Evolutionary conservation across 1,140 invertebrate species (phyloP).

Genomic region (Pseudomyrmex pallidus): DNA sequence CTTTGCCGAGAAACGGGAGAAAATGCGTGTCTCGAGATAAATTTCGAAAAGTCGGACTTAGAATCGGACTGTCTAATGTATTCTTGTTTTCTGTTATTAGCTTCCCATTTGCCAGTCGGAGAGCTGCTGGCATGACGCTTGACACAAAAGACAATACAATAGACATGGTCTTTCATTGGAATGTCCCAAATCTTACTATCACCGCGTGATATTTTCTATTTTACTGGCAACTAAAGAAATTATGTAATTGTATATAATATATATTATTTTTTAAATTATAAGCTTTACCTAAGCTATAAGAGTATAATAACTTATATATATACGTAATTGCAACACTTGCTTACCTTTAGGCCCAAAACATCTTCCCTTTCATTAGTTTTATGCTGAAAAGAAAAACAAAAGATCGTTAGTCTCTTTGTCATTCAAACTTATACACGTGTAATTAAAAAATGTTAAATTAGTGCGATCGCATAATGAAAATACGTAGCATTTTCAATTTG

Average conservation of each 20-base stretch:
- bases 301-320: neutral
- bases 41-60: constrained; percentile 24
- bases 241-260: neutral
- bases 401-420: neutral
- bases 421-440: neutral
- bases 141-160: constrained; percentile 42
- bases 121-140: constrained; percentile 12
- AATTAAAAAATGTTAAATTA: neutral
- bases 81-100: constrained; percentile 37
- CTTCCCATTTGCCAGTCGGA: constrained; percentile 26
- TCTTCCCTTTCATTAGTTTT: constrained; percentile 59
- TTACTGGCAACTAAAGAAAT: neutral
- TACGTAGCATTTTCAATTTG: no score
- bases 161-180: constrained; percentile 19
- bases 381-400: constrained; percentile 45
- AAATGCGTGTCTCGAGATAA: neutral
- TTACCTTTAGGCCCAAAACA: constrained; percentile 60
- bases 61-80: constrained; percentile 19
- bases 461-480: neutral
- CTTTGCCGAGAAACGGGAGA: constrained; percentile 5
- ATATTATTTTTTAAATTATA: neutral
- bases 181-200: constrained; percentile 14
- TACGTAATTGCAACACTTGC: neutral
- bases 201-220: neutral
- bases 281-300: neutral